Evolutionary conservation across 2,113 vertebrate species (phyloP).

Genomic region (Petrocephalus microphthalmus): DNA sequence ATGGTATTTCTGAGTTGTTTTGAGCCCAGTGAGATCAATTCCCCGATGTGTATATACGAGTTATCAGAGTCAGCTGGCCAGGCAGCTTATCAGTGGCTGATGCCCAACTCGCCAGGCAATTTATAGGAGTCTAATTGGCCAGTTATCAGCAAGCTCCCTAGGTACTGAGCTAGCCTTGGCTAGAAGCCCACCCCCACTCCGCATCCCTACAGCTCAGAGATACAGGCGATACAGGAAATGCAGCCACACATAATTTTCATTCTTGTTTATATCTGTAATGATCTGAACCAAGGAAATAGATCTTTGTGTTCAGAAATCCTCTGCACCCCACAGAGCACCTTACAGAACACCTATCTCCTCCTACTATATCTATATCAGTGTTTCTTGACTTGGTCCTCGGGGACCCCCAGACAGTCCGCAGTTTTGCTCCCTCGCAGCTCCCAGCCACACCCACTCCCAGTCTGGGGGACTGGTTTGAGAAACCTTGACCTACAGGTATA

Average conservation of each 20-base stretch:
- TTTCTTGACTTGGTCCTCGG: background rate
- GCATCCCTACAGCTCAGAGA: background rate
- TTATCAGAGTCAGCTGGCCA: background rate
- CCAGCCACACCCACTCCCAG: background rate
- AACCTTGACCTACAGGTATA: background rate
- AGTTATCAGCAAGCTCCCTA: background rate
- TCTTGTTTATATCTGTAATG: background rate
- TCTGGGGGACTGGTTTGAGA: background rate
- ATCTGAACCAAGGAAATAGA: background rate
- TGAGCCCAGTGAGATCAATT: background rate
- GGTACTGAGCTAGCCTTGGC: background rate
- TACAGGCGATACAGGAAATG: background rate
- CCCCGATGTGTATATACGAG: background rate
- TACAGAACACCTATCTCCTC: background rate
- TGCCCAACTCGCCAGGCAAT: background rate
- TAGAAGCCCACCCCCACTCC: background rate
- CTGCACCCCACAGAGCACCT: background rate
- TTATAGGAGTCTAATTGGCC: background rate
- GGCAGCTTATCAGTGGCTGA: background rate
- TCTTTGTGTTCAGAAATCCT: background rate
- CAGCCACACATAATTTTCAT: background rate
- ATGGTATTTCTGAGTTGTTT: background rate
- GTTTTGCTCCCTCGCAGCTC: background rate
- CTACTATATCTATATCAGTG: background rate
- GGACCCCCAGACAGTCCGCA: background rate